Percentiles rank a stretch among this genome's conserved stretches.
Evolutionary conservation across 1,140 invertebrate species (phyloP).

Genomic region (Manduca sexta): DNA sequence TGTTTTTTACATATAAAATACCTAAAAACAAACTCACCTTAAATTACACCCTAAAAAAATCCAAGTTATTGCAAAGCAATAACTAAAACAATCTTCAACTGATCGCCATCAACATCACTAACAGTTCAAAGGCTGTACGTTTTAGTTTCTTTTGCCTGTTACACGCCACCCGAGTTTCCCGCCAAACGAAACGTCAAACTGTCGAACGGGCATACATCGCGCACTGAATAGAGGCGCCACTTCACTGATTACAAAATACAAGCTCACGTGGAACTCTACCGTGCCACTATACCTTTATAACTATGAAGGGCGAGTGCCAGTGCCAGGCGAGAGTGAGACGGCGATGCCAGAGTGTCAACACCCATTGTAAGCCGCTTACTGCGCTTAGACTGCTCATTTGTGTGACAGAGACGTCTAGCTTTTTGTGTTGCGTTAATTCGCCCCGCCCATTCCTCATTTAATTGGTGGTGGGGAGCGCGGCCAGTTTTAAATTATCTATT

Average conservation of each 20-base stretch:
- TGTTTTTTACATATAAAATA: no score
- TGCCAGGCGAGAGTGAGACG: conserved; percentile 38
- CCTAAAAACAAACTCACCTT: conserved; percentile 26
- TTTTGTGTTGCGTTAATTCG: conserved; percentile 48
- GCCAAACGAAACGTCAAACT: conserved; percentile 69
- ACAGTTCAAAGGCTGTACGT: conserved; percentile 32
- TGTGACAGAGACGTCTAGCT: conserved; percentile 50
- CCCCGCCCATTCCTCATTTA: conserved; percentile 62
- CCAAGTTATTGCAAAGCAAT: conserved; percentile 66
- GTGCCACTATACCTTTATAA: conserved; percentile 56
- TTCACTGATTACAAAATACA: conserved; percentile 71
- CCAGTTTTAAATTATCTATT: conserved; percentile 73
- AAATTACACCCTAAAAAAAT: conserved; percentile 42
- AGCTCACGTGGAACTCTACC: conserved; percentile 65
- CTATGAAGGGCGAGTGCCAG: conserved; percentile 46
- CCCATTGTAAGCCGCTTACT: conserved; percentile 66
- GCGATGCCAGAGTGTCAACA: conserved; percentile 36
- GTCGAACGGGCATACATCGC: conserved; percentile 64
- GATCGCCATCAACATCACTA: conserved; percentile 49
- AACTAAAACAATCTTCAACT: conserved; percentile 60
- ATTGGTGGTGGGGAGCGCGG: conserved; percentile 61
- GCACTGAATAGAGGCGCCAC: conserved; percentile 63
- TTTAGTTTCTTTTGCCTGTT: conserved; percentile 21
- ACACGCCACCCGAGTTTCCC: conserved; percentile 47
- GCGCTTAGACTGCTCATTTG: conserved; percentile 64